Evolutionary conservation across 2,888 invertebrate genomes (phyloP).

Genomic region (Dolichomitus sp.): DNA sequence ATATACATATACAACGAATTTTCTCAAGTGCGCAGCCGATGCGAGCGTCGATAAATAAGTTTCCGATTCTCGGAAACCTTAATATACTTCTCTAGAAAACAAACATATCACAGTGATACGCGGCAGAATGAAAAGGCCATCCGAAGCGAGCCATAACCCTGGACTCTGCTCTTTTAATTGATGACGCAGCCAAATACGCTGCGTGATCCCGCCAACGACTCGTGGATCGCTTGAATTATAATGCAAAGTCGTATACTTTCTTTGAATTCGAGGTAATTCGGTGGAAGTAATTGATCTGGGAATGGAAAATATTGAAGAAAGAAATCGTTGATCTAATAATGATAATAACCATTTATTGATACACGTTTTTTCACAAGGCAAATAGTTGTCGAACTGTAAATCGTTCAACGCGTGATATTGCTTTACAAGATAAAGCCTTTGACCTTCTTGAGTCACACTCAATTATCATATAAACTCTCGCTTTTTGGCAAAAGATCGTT

Average conservation of each 20-base stretch:
- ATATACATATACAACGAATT: not conserved
- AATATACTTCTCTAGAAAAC: not conserved
- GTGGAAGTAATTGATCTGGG: not conserved
- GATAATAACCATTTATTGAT: not conserved
- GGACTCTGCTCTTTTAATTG: constrained; percentile 6
- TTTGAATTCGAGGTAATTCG: not conserved
- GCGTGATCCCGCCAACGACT: not conserved
- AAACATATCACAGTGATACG: not conserved
- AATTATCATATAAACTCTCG: not conserved
- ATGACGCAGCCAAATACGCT: not conserved
- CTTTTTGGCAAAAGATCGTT: not conserved
- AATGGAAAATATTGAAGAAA: not conserved
- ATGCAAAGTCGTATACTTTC: not conserved
- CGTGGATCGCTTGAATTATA: not conserved
- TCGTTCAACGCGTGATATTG: not conserved
- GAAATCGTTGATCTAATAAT: not conserved
- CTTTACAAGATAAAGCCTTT: not conserved
- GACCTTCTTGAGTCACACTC: not conserved
- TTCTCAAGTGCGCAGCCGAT: not conserved
- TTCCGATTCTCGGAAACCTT: not conserved
- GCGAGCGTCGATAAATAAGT: not conserved
- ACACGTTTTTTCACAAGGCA: not conserved
- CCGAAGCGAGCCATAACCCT: not conserved
- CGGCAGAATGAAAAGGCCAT: not conserved
- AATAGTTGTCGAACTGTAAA: not conserved